A percentile compares a stretch with the other conserved stretches of the same genome.
These are phyloP conservation scores for Litoditis marina DNA, from an alignment of 2,888 invertebrate genomes.

Conservation along the genomic window DNA sequence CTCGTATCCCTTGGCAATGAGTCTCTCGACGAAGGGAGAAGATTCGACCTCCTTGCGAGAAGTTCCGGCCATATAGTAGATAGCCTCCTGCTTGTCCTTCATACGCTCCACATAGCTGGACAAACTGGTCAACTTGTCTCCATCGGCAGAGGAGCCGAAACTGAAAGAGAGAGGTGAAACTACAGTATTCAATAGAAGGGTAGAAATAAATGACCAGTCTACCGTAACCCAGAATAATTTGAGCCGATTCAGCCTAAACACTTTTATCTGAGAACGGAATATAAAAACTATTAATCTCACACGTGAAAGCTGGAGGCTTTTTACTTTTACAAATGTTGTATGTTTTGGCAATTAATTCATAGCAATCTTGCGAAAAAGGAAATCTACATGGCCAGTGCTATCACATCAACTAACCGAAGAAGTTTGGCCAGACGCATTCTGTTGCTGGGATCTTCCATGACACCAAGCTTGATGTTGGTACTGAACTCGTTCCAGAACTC, in stretches of 20 bases:
- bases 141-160: conserved; percentile 71
- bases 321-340: background rate
- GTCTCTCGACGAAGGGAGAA: conserved; percentile 91
- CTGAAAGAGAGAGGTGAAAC: too few relatives aligned
- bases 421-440: conserved; percentile 91
- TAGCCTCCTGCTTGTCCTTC: conserved; percentile 88
- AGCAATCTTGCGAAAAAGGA: background rate
- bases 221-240: too few relatives aligned
- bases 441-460: conserved; percentile 96
- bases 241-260: too few relatives aligned
- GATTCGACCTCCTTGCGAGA: conserved; percentile 74
- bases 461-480: conserved; percentile 91
- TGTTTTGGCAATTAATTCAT: background rate
- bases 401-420: conserved; percentile 74
- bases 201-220: too few relatives aligned
- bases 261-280: too few relatives aligned
- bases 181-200: too few relatives aligned
- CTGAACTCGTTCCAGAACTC: conserved; percentile 99
- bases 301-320: too few relatives aligned
- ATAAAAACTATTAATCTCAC: too few relatives aligned
- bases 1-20: conserved; percentile 88
- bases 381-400: conserved; percentile 1
- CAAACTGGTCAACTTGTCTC: conserved; percentile 72
- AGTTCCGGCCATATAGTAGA: conserved; percentile 92
- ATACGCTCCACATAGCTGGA: conserved; percentile 87